Conservation (phyloP, 2,797 vertebrate genomes). For the Scomberomorus guttatus region DNA sequence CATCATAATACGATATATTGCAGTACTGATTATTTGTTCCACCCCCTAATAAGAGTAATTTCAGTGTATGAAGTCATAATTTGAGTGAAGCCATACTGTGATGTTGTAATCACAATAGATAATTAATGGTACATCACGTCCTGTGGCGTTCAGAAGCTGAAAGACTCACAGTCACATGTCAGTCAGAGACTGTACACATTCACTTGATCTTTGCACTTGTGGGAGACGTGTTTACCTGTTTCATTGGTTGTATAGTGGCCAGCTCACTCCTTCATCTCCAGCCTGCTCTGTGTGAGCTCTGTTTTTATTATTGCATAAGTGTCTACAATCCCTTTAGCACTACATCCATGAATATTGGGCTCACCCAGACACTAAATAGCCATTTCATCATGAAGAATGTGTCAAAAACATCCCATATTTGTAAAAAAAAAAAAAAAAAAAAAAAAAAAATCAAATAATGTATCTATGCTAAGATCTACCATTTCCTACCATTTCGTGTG, state of each 20-base stretch:
- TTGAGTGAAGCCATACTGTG: not conserved
- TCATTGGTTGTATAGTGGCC: not conserved
- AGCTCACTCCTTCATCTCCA: not conserved
- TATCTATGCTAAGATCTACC: not conserved
- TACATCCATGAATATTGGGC: not conserved
- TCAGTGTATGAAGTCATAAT: not conserved
- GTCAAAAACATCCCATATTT: not conserved
- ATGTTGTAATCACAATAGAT: not conserved
- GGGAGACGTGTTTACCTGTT: slow-evolving; percentile 22
- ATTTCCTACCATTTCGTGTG: not conserved
- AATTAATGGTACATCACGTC: not conserved
- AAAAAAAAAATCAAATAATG: not conserved
- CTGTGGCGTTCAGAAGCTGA: not conserved
- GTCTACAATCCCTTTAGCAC: not conserved
- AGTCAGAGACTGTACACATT: slow-evolving; percentile 3
- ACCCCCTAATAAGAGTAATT: not conserved
- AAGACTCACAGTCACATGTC: not conserved
- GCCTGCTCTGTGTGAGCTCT: not conserved
- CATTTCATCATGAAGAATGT: not conserved
- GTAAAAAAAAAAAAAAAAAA: not conserved
- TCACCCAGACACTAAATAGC: not conserved
- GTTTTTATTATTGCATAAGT: not conserved
- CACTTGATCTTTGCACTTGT: slow-evolving; percentile 54
- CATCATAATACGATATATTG: not conserved
- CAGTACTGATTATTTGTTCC: not conserved